Evolutionary conservation across 2,888 invertebrate species (phyloP).

Genomic region (Byasa hedistus): DNA sequence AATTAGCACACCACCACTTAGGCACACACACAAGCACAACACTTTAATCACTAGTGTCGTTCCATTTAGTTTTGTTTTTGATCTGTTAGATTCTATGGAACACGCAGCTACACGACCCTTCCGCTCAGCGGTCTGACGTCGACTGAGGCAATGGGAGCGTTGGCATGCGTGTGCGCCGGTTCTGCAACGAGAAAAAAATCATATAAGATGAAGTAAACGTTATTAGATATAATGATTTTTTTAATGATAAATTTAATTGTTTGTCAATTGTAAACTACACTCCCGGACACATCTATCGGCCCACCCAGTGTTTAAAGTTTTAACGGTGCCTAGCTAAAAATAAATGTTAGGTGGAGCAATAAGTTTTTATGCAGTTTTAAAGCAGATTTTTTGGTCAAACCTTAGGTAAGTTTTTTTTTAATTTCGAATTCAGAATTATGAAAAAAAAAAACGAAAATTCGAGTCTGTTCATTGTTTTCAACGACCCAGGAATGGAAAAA

Average conservation of each 20-base stretch:
- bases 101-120: conserved; percentile 34
- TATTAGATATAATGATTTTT: conserved; percentile 16
- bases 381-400: no score
- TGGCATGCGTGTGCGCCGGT: conserved; percentile 43
- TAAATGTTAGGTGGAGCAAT: no score
- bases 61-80: conserved; percentile 43
- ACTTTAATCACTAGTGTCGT: conserved; percentile 45
- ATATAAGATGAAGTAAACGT: conserved; percentile 22
- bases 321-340: no score
- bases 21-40: conserved; percentile 44
- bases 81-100: conserved; percentile 15
- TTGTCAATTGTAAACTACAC: not conserved
- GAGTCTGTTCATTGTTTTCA: no score
- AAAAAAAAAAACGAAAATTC: no score
- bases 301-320: no score
- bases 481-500: no score
- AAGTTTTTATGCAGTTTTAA: no score
- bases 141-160: conserved; percentile 42
- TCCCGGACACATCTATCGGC: no score
- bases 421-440: no score
- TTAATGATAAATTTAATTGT: conserved; percentile 17
- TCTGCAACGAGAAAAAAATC: conserved; percentile 37
- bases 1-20: conserved; percentile 32
- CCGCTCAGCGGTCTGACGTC: conserved; percentile 37
- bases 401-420: no score